These are phyloP conservation scores for Aphaenogaster floridana DNA, from an alignment of 1,140 invertebrate genomes.

Conservation along the genomic window DNA sequence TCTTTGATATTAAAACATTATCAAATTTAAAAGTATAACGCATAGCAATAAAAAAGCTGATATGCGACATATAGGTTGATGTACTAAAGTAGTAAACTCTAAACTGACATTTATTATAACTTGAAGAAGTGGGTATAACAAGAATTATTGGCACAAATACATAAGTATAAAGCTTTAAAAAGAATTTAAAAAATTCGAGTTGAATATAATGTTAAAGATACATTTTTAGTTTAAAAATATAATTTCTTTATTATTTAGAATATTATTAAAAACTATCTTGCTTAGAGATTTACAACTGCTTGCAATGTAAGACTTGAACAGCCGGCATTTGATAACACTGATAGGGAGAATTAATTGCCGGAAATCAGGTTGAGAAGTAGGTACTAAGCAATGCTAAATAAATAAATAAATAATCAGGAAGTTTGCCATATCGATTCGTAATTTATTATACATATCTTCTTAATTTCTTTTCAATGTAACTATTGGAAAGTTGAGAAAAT, in stretches of 20 bases:
- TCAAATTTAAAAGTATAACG: not conserved
- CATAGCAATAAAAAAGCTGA: not conserved
- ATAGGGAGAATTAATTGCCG: not conserved
- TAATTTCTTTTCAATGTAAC: not conserved
- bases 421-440: not conserved
- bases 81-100: not conserved
- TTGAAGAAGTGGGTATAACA: not conserved
- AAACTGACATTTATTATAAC: not conserved
- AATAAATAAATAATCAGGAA: not conserved
- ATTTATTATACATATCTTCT: not conserved
- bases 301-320: not conserved
- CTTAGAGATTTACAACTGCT: not conserved
- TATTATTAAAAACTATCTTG: not conserved
- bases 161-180: not conserved
- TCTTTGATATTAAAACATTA: not conserved
- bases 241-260: not conserved
- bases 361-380: not conserved
- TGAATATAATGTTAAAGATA: not conserved
- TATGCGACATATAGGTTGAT: not conserved
- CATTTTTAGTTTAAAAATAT: not conserved
- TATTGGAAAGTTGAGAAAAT: slow-evolving; percentile 25
- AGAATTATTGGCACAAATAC: not conserved
- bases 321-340: not conserved
- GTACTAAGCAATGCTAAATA: not conserved
- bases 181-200: not conserved